These are phyloP conservation scores for Chrysodeixis includens DNA, from an alignment of 2,888 invertebrate genomes.

Conservation along the genomic window DNA sequence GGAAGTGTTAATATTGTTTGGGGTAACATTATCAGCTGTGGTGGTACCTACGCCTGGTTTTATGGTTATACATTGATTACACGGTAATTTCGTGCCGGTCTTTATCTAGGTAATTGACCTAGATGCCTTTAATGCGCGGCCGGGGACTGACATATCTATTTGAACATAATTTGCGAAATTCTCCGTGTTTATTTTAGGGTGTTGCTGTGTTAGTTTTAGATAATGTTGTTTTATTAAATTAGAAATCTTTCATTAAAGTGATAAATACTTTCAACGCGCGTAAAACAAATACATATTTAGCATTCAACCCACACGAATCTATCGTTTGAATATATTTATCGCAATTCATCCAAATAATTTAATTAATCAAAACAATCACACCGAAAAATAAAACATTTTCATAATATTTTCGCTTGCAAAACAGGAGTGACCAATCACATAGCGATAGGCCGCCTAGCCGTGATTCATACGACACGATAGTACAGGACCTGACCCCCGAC, in stretches of 20 bases:
- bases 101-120: conserved; percentile 58
- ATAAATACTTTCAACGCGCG: too few species aligned
- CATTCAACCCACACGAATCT: too few species aligned
- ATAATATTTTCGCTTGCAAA: conserved; percentile 9
- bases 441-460: conserved; percentile 41
- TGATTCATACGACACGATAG: conserved; percentile 44
- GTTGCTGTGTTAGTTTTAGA: background rate
- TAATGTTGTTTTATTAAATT: background rate
- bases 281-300: too few species aligned
- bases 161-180: conserved; percentile 38
- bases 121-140: conserved; percentile 32
- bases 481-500: conserved; percentile 44
- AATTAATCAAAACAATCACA: too few species aligned
- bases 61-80: conserved; percentile 50
- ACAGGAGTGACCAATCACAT: conserved; percentile 42
- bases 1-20: conserved; percentile 46
- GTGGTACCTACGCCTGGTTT: conserved; percentile 26
- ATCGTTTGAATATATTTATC: too few species aligned
- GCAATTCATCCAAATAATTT: too few species aligned
- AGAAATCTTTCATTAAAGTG: too few species aligned
- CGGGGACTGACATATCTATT: conserved; percentile 44
- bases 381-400: too few species aligned
- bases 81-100: conserved; percentile 36
- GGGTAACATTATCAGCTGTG: conserved; percentile 44
- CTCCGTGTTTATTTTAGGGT: conserved; percentile 26